These are phyloP conservation scores for Atta texana DNA, from an alignment of 1,140 invertebrate genomes.

Conservation along the genomic window DNA sequence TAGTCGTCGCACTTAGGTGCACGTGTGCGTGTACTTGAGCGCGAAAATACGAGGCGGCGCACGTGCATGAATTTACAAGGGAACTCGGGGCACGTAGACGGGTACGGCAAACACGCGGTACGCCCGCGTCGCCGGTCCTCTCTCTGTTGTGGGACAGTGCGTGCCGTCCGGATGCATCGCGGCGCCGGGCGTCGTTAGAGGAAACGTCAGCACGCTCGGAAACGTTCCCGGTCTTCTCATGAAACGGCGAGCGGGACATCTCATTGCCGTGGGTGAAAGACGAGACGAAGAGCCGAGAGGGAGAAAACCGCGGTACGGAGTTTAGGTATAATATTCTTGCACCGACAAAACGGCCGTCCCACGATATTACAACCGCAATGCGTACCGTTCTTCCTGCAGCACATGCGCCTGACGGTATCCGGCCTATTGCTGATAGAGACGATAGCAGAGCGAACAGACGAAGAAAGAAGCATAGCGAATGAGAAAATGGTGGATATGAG, in stretches of 20 bases:
- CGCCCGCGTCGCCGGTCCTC: conserved; percentile 44
- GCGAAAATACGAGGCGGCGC: conserved; percentile 65
- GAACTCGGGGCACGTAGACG: conserved; percentile 20
- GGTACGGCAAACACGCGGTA: conserved; percentile 32
- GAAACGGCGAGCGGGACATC: conserved; percentile 12
- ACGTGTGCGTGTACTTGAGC: conserved; percentile 69
- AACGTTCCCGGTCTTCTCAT: conserved; percentile 15
- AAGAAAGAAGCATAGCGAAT: not conserved
- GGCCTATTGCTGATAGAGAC: conserved; percentile 57
- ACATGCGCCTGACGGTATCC: conserved; percentile 65
- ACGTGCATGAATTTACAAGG: conserved; percentile 67
- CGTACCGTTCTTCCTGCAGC: conserved; percentile 55
- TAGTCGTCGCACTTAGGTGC: conserved; percentile 67
- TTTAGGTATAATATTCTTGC: conserved; percentile 77
- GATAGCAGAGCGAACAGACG: conserved; percentile 7
- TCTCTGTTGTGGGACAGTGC: conserved; percentile 34
- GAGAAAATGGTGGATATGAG: conserved; percentile 31
- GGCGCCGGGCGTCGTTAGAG: conserved; percentile 6
- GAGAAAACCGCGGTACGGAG: conserved; percentile 62
- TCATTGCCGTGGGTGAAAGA: not conserved
- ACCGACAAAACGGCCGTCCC: conserved; percentile 72
- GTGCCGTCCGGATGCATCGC: conserved; percentile 32
- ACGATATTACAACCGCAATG: conserved; percentile 82
- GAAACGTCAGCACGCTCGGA: not conserved
- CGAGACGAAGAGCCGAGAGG: not conserved